phyloP scores from a whole-genome alignment of 2,888 invertebrate genomes.

The Pecten maximus region DNA sequence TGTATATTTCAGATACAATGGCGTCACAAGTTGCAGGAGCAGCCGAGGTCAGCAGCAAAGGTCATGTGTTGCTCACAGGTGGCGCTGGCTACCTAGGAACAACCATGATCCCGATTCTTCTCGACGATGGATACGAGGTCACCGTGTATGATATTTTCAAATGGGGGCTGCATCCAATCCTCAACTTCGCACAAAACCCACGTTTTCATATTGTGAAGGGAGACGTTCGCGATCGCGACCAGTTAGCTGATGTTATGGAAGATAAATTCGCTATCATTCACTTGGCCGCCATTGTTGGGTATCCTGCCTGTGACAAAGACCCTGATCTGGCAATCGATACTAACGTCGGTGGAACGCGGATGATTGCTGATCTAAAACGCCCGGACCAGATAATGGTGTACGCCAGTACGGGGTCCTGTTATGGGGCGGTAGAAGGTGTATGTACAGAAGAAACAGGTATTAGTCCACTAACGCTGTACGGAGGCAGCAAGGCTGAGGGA shows the following conservation, averaged over 20 bases:
- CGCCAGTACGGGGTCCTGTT: slow-evolving; percentile 82
- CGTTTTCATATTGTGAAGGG: slow-evolving; percentile 71
- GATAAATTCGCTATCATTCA: slow-evolving; percentile 78
- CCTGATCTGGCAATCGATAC: slow-evolving; percentile 75
- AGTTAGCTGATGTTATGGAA: slow-evolving; percentile 69
- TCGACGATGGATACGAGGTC: slow-evolving; percentile 79
- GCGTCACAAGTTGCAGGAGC: background rate
- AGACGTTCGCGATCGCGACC: slow-evolving; percentile 75
- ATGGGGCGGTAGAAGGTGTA: slow-evolving; percentile 80
- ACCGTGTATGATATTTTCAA: slow-evolving; percentile 80
- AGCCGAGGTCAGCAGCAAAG: background rate
- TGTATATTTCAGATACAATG: background rate
- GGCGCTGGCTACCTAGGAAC: slow-evolving; percentile 82
- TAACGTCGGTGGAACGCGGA: slow-evolving; percentile 79
- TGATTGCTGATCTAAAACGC: slow-evolving; percentile 70
- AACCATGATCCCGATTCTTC: slow-evolving; percentile 79
- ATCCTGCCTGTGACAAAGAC: slow-evolving; percentile 81
- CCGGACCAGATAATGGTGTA: slow-evolving; percentile 79
- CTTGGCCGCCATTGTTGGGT: slow-evolving; percentile 82
- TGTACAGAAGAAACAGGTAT: slow-evolving; percentile 81
- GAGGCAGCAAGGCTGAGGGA: slow-evolving; percentile 80
- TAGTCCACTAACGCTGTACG: slow-evolving; percentile 81
- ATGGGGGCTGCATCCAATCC: slow-evolving; percentile 78
- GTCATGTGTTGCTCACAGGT: slow-evolving; percentile 74
- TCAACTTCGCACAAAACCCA: slow-evolving; percentile 70